Evolutionary conservation across 2,113 vertebrate genomes (phyloP), one percentile per base, ranked within the genome.

Genomic region (Uropsilus gracilis): DNA sequence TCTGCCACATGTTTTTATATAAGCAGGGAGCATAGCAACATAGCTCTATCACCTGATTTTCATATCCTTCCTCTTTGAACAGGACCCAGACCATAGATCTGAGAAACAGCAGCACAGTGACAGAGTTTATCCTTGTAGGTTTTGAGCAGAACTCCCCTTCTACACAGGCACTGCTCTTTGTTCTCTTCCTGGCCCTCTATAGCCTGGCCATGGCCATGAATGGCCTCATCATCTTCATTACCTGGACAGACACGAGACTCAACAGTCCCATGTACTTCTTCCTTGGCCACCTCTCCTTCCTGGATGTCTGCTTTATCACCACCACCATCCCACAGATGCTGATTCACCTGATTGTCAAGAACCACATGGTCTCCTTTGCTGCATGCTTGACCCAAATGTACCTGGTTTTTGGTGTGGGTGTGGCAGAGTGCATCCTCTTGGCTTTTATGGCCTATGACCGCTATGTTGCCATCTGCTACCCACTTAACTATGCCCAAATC

Each of bases 381-480:
- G 64, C 87, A 0, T 97, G 92, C 57, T 13, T 94, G 53, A 66
- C 59, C 64, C 95, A 95, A 92, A 96, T 95, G 87, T 93, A 94
- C 5, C 1, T 96, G 53, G 94, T 90, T 1, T 95, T 96, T 0
- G 1, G 28, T 2, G n/a, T 73, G 7, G 89, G 96, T 30, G 86
- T 95, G 18, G 55, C 91, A 0, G 78, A 94, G 34, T 92, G 91
- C 77, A 77, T 95, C 68, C 95, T 95, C 82, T 77, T 95, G 39
- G 95, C 96, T 63, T 97, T 98, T 44, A 98, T 98, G 98, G 98
- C 98, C 30, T 98, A 97, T 12, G 95, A 94, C 6, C 66, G 12
- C 16, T 95, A 93, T 22, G 46, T 71, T 28, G 89, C 96, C 13
- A 81, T 98, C 81, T 98, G 98, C 86, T 80, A 97, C 73, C 98